phyloP scores from a whole-genome alignment of 2,113 vertebrate genomes.

The Camelus bactrianus region DNA sequence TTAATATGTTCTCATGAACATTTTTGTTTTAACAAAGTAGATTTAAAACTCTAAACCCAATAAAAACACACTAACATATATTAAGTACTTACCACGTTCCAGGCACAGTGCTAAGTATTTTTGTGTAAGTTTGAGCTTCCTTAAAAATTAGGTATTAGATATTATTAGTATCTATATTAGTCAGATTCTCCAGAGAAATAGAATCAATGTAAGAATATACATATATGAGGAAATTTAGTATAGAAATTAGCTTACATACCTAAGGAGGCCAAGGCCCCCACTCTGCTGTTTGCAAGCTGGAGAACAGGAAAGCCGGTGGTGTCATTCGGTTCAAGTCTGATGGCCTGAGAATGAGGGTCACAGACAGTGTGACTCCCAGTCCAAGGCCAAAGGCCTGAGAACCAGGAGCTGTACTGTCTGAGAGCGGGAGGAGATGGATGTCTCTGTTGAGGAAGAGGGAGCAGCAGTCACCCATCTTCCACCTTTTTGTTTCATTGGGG shows the following conservation, averaged over 20 bases:
- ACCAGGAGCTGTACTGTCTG: background rate
- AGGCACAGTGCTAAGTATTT: background rate
- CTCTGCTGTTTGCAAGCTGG: background rate
- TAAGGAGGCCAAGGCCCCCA: background rate
- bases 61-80: background rate
- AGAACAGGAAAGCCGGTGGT: background rate
- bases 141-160: background rate
- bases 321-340: background rate
- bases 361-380: background rate
- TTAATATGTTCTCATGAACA: background rate
- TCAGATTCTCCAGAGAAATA: background rate
- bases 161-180: background rate
- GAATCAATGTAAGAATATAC: background rate
- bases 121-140: background rate
- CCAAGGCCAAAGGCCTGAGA: background rate
- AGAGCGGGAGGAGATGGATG: too few relatives aligned
- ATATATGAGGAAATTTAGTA: background rate
- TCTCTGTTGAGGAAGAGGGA: too few relatives aligned
- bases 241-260: background rate
- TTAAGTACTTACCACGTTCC: background rate
- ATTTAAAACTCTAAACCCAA: background rate
- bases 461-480: too few relatives aligned
- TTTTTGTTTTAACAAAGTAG: background rate
- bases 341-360: background rate
- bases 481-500: too few relatives aligned